These are phyloP conservation scores for Araneus ventricosus DNA, from an alignment of 1,140 invertebrate genomes.

Conservation along the genomic window DNA sequence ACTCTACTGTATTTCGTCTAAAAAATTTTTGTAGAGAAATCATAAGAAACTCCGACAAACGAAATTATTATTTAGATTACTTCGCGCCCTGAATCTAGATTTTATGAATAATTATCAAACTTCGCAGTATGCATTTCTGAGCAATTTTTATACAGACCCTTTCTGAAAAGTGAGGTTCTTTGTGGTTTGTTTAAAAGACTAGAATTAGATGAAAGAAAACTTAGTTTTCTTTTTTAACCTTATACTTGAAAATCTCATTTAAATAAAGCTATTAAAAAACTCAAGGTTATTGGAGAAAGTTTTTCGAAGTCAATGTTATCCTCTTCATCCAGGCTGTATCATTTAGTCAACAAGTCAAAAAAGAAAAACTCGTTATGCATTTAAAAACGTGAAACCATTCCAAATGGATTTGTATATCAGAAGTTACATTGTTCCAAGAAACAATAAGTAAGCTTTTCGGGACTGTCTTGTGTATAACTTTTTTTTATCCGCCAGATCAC, in stretches of 20 bases:
- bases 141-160: neutral
- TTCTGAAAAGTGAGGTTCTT: neutral
- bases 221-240: neutral
- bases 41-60: too few relatives aligned
- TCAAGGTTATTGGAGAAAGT: slow-evolving; percentile 43
- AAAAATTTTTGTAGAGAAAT: too few relatives aligned
- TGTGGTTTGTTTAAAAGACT: slow-evolving; percentile 30
- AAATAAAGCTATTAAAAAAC: slow-evolving; percentile 64
- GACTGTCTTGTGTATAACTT: neutral
- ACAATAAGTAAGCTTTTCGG: neutral
- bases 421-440: slow-evolving; percentile 39
- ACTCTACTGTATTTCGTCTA: too few relatives aligned
- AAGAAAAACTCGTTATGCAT: neutral
- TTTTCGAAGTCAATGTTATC: neutral
- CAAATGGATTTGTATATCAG: neutral
- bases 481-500: neutral
- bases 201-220: slow-evolving; percentile 7
- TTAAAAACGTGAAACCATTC: slow-evolving; percentile 1
- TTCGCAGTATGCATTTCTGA: neutral
- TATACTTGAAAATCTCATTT: slow-evolving; percentile 51
- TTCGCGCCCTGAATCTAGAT: too few relatives aligned
- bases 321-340: neutral
- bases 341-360: neutral
- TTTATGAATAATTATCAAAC: too few relatives aligned
- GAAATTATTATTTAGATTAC: too few relatives aligned